Conservation (phyloP, 92 coral and sea anemone species). For the Plumapathes pennacea region DNA sequence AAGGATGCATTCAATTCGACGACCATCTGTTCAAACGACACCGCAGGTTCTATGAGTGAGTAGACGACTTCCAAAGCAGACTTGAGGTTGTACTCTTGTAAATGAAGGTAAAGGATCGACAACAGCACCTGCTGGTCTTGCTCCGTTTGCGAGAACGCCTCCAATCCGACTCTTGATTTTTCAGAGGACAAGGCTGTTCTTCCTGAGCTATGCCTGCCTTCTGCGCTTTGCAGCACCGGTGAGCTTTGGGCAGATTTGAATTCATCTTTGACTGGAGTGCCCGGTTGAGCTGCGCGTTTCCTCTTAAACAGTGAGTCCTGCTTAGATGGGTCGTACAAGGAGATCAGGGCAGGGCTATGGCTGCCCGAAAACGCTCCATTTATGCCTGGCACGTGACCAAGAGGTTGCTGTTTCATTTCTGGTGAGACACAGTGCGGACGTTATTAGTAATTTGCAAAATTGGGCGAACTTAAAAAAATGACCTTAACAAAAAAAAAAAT, state of each 20-base stretch:
- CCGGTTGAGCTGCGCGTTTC: slow-evolving; percentile 23
- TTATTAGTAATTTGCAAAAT: too few relatives aligned
- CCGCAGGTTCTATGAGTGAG: slow-evolving; percentile 71
- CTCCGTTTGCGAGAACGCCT: slow-evolving; percentile 26
- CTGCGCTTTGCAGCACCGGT: slow-evolving; percentile 3
- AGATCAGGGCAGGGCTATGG: too few relatives aligned
- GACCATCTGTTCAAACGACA: slow-evolving; percentile 44
- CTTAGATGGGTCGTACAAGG: too few relatives aligned
- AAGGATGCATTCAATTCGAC: slow-evolving; percentile 46
- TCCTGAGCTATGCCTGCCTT: background rate
- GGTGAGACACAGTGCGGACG: too few relatives aligned
- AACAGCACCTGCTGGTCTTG: slow-evolving; percentile 66
- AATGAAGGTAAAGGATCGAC: slow-evolving; percentile 72
- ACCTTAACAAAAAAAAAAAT: too few relatives aligned
- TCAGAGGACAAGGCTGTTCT: background rate
- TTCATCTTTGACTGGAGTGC: slow-evolving; percentile 12
- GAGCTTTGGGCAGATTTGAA: too few relatives aligned
- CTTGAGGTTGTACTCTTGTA: slow-evolving; percentile 82
- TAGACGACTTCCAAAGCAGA: slow-evolving; percentile 80
- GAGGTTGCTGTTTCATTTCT: too few relatives aligned
- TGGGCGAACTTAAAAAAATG: too few relatives aligned
- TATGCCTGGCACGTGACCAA: too few relatives aligned
- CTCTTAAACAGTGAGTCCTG: slow-evolving; percentile 60
- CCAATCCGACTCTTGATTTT: slow-evolving; percentile 7
- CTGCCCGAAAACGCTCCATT: too few relatives aligned